Conservation (phyloP, 2,113 vertebrate genomes). For the Peucedramus taeniatus region DNA sequence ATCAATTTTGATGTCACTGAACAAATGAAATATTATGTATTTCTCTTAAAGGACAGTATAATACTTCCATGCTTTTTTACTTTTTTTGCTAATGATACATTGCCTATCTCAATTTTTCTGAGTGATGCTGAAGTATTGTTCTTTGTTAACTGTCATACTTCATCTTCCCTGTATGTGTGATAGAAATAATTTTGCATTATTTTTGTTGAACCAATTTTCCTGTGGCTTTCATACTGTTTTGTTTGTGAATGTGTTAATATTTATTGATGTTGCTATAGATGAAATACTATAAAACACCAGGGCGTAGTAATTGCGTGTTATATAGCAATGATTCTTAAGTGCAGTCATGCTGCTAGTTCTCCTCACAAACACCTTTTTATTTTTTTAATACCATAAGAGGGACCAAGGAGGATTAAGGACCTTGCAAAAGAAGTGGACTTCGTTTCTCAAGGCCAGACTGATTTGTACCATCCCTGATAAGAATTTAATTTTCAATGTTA, state of each 20-base stretch:
- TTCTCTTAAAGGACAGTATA: background rate
- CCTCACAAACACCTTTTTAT: background rate
- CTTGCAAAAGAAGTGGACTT: constrained; percentile 97
- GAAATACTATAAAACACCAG: background rate
- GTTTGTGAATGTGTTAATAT: background rate
- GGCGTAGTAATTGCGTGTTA: background rate
- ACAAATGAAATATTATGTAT: background rate
- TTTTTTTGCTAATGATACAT: background rate
- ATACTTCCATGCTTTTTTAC: background rate
- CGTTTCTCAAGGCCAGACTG: constrained; percentile 94
- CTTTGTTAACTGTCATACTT: background rate
- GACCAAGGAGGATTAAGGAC: constrained; percentile 92
- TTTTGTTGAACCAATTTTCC: background rate
- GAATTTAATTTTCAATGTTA: constrained; percentile 94
- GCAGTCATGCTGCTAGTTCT: background rate
- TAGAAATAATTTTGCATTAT: background rate
- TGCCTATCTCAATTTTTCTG: background rate
- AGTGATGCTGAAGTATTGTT: background rate
- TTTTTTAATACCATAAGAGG: constrained; percentile 70
- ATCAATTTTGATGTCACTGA: background rate
- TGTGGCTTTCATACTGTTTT: background rate
- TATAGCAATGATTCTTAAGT: background rate
- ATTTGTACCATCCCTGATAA: constrained; percentile 90
- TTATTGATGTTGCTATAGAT: background rate
- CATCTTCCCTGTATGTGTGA: background rate